These are phyloP conservation scores for Acanthornis magna DNA, from an alignment of 2,797 vertebrate genomes.

Conservation along the genomic window DNA sequence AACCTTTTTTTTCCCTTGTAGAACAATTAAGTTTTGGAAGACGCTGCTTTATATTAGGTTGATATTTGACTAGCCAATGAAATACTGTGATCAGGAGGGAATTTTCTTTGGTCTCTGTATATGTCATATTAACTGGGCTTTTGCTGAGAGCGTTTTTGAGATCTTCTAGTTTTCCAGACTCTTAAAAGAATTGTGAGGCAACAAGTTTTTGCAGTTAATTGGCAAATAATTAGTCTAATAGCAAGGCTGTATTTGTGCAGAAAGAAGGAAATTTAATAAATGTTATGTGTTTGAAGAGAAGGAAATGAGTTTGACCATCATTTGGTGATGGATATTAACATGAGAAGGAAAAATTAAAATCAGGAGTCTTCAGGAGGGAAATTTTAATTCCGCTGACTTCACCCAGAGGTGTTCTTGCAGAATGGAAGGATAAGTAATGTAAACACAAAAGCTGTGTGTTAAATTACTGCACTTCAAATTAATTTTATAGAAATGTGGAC, in stretches of 20 bases:
- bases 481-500: not conserved
- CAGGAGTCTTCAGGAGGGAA: not conserved
- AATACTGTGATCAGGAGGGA: not conserved
- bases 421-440: not conserved
- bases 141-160: not conserved
- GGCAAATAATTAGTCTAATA: not conserved
- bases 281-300: not conserved
- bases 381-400: not conserved
- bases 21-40: not conserved
- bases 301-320: not conserved
- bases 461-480: not conserved
- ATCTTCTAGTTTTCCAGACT: not conserved
- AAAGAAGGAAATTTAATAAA: not conserved
- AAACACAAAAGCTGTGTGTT: not conserved
- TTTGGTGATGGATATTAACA: too few species aligned
- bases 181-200: not conserved
- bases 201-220: not conserved
- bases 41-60: not conserved
- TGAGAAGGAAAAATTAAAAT: not conserved
- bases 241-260: not conserved
- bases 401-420: not conserved
- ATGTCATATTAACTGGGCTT: not conserved
- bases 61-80: not conserved
- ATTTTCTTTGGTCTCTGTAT: not conserved
- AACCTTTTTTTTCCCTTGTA: not conserved